phyloP scores from a whole-genome alignment of 1,140 invertebrate genomes.

The Ylistrum balloti region DNA sequence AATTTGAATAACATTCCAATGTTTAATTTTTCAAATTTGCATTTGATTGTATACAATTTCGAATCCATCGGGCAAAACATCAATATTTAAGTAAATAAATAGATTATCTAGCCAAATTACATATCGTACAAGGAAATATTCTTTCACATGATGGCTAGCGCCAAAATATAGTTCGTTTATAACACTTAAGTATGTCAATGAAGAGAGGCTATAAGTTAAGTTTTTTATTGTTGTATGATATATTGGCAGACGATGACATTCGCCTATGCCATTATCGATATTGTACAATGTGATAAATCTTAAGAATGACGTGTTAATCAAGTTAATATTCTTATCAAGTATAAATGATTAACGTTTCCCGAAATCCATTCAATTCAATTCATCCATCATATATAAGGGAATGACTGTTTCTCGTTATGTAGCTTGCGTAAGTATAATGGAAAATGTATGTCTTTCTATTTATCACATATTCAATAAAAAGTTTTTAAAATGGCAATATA shows the following conservation, averaged over 20 bases:
- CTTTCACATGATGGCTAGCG: no score
- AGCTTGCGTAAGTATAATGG: neutral
- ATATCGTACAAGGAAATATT: no score
- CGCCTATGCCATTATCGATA: neutral
- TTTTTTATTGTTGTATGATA: conserved; percentile 25
- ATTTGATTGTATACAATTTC: no score
- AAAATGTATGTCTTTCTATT: neutral
- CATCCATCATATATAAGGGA: neutral
- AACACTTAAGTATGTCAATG: no score
- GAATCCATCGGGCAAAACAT: no score
- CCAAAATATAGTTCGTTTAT: no score
- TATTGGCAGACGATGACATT: neutral
- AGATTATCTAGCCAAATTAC: no score
- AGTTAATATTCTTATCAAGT: neutral
- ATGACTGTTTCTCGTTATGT: neutral
- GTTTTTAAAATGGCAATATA: no score
- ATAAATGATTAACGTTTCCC: neutral
- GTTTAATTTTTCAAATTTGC: no score
- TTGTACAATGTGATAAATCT: neutral
- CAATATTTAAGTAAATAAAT: no score
- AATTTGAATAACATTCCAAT: no score
- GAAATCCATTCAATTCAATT: neutral
- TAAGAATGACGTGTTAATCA: neutral
- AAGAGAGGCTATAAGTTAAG: no score
- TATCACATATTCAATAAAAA: neutral